phyloP scores from a whole-genome alignment of 2,797 vertebrate species.

The Falco peregrinus region DNA sequence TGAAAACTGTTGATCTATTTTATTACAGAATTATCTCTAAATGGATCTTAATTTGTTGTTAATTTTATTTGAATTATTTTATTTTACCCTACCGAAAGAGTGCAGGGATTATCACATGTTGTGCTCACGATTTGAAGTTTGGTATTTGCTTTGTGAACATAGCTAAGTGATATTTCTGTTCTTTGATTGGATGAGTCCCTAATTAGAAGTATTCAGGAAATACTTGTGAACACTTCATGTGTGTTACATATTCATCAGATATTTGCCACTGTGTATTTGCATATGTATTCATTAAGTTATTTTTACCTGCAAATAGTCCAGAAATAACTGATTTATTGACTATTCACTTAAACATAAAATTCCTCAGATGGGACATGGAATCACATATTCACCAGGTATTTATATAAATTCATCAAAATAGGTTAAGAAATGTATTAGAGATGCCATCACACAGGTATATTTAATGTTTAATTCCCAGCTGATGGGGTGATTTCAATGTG shows the following conservation, averaged over 20 bases:
- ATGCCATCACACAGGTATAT: fast-evolving
- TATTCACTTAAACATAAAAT: background rate
- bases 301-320: background rate
- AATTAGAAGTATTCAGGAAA: constrained; percentile 31
- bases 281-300: background rate
- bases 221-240: background rate
- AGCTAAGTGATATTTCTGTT: background rate
- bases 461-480: background rate
- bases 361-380: background rate
- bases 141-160: background rate
- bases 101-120: background rate
- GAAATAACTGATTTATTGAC: background rate
- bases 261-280: background rate
- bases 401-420: background rate
- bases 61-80: background rate
- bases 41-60: background rate
- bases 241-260: constrained; percentile 3
- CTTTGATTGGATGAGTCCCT: background rate
- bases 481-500: background rate
- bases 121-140: background rate
- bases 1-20: fast-evolving
- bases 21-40: background rate
- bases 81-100: background rate
- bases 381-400: background rate
- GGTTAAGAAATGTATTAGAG: background rate